Base-by-base conservation (phyloP, 2,888 invertebrate species). In the Neoaliturus tenellus region DNA sequence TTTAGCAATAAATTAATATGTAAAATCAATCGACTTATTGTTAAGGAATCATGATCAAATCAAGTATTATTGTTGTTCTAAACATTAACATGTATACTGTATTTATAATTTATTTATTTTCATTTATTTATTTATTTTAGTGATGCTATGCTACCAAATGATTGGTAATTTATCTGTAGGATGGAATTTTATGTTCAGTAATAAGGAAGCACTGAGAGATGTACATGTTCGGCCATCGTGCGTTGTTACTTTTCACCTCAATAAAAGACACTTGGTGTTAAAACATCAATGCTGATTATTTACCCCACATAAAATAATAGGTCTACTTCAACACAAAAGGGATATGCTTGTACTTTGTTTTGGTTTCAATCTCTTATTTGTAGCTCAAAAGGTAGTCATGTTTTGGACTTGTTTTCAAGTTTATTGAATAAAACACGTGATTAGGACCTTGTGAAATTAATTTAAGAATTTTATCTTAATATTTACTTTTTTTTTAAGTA, bases 211-310 rank as follows among this genome's bases (percentile, higher is more conserved):
- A 62, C 62, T 62, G 4, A 8, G 58, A 62, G 10, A 62, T 62
- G 62, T 28, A 31, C n/a, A 62, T 62, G 62, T 62, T 51, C 48
- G 62, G 62, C 62, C 62, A 62, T 62, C 62, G 28, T 25, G 62
- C 62, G 62, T 62, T 62, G 62, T 62, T 62, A 62, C 28, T 62
- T 62, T 62, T 62, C 62, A 28, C 62, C 14, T 62, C 62, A 62
- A 28, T 62, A 62, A 62, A 62, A 62, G 62, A 62, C 62, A 62
- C 28, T 62, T 62, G 62, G 62, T 62, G 62, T 62, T 62, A 62
- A 62, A 14, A 28, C 31, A 62, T 4, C 17, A 8, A 6, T 62
- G 62, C 31, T 62, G 1, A 28, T 62, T 62, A 28, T 31, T 62
- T 62, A 14, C 31, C 62, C 17, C 17, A 6, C n/a, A n/a, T n/a